Evolutionary conservation across 1,140 invertebrate genomes (phyloP).

Genomic region (Parapsyche elsis): DNA sequence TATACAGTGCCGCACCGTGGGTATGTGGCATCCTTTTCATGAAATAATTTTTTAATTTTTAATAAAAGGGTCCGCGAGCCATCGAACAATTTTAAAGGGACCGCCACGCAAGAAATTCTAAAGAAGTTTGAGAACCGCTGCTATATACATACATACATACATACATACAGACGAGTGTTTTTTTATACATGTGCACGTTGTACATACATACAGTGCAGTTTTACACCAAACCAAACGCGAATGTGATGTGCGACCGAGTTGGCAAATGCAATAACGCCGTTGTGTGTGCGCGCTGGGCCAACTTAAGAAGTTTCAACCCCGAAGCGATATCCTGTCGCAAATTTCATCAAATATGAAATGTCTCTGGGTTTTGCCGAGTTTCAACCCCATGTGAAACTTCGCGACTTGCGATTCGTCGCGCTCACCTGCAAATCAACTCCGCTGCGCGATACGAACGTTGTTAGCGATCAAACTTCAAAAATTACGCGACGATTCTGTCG

Average conservation of each 20-base stretch:
- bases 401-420: background rate
- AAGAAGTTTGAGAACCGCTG: too few relatives aligned
- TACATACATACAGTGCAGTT: background rate
- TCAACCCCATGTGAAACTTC: background rate
- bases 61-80: too few relatives aligned
- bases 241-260: constrained; percentile 36
- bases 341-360: constrained; percentile 56
- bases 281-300: background rate
- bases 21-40: too few relatives aligned
- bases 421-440: constrained; percentile 13
- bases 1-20: too few relatives aligned
- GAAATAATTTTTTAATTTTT: too few relatives aligned
- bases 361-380: background rate
- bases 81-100: too few relatives aligned
- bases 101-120: too few relatives aligned
- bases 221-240: constrained; percentile 6
- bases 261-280: constrained; percentile 49
- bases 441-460: background rate
- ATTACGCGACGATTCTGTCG: constrained; percentile 1
- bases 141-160: too few relatives aligned
- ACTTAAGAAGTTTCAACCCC: constrained; percentile 40
- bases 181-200: too few relatives aligned
- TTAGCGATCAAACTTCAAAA: constrained; percentile 27
- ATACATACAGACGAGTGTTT: too few relatives aligned
- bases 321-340: constrained; percentile 52